phyloP scores from a whole-genome alignment of 2,888 invertebrate genomes.

The Ichneumoninae sp. region DNA sequence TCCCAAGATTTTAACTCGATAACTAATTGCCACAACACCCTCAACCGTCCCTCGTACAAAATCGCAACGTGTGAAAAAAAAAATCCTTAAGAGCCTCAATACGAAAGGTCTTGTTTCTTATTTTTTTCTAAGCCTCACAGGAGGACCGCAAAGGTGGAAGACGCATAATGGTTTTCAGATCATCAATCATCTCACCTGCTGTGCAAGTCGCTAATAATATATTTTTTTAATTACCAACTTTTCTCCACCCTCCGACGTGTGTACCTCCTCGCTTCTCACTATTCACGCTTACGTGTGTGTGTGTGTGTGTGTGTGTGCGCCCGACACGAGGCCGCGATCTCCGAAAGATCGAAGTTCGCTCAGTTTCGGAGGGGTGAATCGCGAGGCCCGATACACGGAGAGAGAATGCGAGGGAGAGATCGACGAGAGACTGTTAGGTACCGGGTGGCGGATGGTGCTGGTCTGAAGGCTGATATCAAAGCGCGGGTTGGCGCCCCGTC shows the following conservation, averaged over 20 bases:
- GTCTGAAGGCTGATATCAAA: conserved; percentile 79
- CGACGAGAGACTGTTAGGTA: conserved; percentile 7
- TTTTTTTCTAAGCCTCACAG: no score
- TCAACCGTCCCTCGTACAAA: no score
- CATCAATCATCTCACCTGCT: conserved; percentile 3
- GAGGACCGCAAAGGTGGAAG: neutral
- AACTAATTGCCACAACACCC: no score
- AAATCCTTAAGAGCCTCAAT: no score
- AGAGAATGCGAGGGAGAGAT: neutral
- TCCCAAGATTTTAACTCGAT: no score
- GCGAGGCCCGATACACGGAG: conserved; percentile 19
- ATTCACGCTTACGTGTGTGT: neutral
- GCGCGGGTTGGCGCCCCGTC: conserved; percentile 73
- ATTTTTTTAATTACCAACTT: neutral
- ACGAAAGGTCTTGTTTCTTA: no score
- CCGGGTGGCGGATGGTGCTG: conserved; percentile 51
- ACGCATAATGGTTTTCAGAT: neutral
- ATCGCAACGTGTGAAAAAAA: no score
- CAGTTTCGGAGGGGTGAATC: conserved; percentile 59
- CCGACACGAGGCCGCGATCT: conserved; percentile 53
- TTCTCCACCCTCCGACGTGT: neutral
- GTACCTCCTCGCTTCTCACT: neutral
- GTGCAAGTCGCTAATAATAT: neutral
- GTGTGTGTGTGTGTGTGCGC: neutral
- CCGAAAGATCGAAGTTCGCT: conserved; percentile 65